Base-by-base conservation (phyloP, 2,888 invertebrate species). In the Lycia hirtaria region DNA sequence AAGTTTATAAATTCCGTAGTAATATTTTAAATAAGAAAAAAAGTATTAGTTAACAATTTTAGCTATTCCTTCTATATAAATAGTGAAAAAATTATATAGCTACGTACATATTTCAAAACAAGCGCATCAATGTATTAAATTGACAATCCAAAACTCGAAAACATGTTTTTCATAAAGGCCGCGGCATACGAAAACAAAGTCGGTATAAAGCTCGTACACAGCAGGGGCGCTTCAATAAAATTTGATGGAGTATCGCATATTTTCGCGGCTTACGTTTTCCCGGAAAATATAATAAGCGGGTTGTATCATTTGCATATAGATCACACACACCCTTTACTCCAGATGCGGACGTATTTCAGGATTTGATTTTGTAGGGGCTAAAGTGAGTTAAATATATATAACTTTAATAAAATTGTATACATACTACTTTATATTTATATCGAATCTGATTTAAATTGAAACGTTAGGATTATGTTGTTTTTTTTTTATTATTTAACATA, bases 251-350 rank as follows among this genome's bases (percentile, higher is more conserved):
- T 80, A 82, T 81, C 78, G 78, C 64, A 80, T 81, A 83, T 83
- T 82, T 82, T 75, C 79, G 69, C 73, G 75, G 81, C 81, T 82
- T 80, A 82, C 81, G 76, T 82, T 79, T 76, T 77, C 77, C 80
- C 76, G 80, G 82, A 76, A 83, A 88, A 87, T 88, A 89, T 90
- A 90, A 92, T 91, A 91, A 89, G 86, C 88, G 85, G 85, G 88
- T 85, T 88, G 88, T 89, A 87, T 87, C 76, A 91, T 92, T 92
- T 88, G 83, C 92, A 92, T 92, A 88, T 90, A 91, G 87, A 92
- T 90, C 91, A 88, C 87, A 49, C 33, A 40, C 45, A 51, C 51
- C 47, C 56, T 60, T 41, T 56, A 26, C 20, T 24, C 28, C 24
- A 38, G 52, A 30, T 52, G 35, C 24, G 43, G 52, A 30, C 54